Base-by-base conservation (phyloP, 2,888 invertebrate genomes). In the Acronicta leporina region DNA sequence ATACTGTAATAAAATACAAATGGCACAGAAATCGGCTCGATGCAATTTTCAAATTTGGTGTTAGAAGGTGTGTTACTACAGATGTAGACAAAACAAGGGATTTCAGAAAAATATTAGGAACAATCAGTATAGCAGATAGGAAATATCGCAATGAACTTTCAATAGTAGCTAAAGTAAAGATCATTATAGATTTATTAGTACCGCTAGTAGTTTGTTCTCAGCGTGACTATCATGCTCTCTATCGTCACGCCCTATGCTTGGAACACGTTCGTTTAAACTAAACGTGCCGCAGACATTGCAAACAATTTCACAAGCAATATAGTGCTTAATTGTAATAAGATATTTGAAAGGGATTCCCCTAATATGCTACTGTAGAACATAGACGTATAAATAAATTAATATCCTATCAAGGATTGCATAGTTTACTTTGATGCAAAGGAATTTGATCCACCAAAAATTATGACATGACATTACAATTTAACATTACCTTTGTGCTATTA, bases 221-320 rank as follows among this genome's bases (percentile, higher is more conserved):
- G 35, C 68, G 72, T 69, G 68, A 72, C 72, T 72, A 35, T n/a
- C 56, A 11, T 16, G 55, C 72, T 69, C 66, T 67, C 59, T 72
- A 72, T 66, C 68, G 68, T 72, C 72, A 69, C 59, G 72, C 52
- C 54, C 57, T 38, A 7, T 33, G 25, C 38, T 38, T 58, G 49
- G 49, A 71, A 60, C 72, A 69, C 72, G 68, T 69, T 56, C 60
- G 66, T 72, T 60, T 45, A 33, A 55, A 52, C 67, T 38, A 59
- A 71, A 53, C 68, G 68, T 69, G 72, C 72, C 59, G 59, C 44
- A 66, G 67, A 72, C 59, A 60, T 66, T 67, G 46, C 46, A 59
- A 55, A 66, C 59, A 55, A 72, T 68, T 71, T 71, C 68, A 66
- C 67, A 69, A 69, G 43, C 44, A 40, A n/a, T 41, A 43, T 20